Conservation (phyloP, 1,140 invertebrate genomes). For the Battus philenor region DNA sequence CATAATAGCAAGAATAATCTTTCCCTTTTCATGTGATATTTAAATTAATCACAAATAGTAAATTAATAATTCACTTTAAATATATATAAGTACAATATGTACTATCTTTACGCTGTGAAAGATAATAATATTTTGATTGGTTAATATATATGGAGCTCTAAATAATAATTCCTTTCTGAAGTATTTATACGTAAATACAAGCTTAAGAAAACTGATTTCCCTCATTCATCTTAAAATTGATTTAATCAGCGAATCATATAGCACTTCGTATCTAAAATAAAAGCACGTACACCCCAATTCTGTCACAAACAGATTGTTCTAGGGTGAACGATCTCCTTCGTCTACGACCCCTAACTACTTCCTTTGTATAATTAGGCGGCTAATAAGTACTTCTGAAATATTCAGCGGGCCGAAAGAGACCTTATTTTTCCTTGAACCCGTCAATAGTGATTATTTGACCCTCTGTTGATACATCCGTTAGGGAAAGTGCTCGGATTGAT, state of each 20-base stretch:
- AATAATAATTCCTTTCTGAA: not conserved
- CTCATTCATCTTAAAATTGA: too few relatives aligned
- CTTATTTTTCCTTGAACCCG: conserved; percentile 29
- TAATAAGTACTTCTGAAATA: conserved; percentile 60
- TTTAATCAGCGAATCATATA: too few relatives aligned
- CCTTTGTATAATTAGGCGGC: conserved; percentile 64
- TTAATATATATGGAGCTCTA: not conserved
- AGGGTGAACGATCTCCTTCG: conserved; percentile 28
- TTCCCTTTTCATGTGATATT: too few relatives aligned
- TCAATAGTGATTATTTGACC: conserved; percentile 42
- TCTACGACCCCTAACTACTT: conserved; percentile 52
- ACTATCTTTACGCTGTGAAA: not conserved
- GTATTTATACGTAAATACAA: not conserved
- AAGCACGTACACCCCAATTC: conserved; percentile 9
- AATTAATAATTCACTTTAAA: too few relatives aligned
- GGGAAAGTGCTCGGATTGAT: conserved; percentile 13
- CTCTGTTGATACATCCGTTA: conserved; percentile 27
- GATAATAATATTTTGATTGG: not conserved
- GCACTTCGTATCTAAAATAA: conserved; percentile 17
- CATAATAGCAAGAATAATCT: too few relatives aligned
- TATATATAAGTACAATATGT: not conserved
- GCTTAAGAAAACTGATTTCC: not conserved
- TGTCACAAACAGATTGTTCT: conserved; percentile 26
- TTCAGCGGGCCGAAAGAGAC: conserved; percentile 33
- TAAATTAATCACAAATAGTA: too few relatives aligned